Base-by-base conservation (phyloP, 2,797 vertebrate genomes). In the Perodicticus potto region DNA sequence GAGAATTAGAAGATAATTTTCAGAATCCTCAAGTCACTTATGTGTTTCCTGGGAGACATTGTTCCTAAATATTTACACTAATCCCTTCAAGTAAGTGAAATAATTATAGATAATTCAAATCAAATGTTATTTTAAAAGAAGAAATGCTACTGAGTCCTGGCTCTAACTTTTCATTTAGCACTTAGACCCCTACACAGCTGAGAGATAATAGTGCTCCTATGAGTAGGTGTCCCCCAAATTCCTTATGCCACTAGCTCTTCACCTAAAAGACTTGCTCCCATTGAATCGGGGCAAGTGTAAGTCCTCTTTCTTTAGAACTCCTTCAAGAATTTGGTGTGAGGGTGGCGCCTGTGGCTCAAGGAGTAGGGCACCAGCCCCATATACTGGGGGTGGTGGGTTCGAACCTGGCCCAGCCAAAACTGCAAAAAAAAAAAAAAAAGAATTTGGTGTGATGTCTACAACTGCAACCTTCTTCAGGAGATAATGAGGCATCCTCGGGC, bases 41-140 rank as follows among this genome's bases (percentile, higher is more conserved):
- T 29, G 25, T 74, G 22, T 80, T 97, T 96, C 76, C 80, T 89
- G 49, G 78, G 89, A 96, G 76, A 9, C n/a, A 29, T 37, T 27
- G 82, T 87, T 85, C n/a, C 80, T 77, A 96, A 96, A 95, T 86
- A 96, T 89, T 95, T 96, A 91, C 74, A 88, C 63, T 61, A 93
- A 93, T 83, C 72, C 59, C 63, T 76, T 87, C 43, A 32, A 95
- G 78, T 89, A 93, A 89, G 81, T 94, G 87, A 90, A 86, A 34
- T 93, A 77, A 96, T 74, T 94, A 23, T 45, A 83, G 91, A 53
- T 67, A 89, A 96, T 80, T 86, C 89, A 76, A 90, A 72, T 93
- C 91, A 86, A 92, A 87, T 78, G 72, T 87, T 91, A 91, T 70
- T 94, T 95, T 93, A 72, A 96, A 55, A 93, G 89, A 69, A 63